Base-by-base conservation (phyloP, 2,113 vertebrate genomes). In the Cyprinodon brontotheroides region DNA sequence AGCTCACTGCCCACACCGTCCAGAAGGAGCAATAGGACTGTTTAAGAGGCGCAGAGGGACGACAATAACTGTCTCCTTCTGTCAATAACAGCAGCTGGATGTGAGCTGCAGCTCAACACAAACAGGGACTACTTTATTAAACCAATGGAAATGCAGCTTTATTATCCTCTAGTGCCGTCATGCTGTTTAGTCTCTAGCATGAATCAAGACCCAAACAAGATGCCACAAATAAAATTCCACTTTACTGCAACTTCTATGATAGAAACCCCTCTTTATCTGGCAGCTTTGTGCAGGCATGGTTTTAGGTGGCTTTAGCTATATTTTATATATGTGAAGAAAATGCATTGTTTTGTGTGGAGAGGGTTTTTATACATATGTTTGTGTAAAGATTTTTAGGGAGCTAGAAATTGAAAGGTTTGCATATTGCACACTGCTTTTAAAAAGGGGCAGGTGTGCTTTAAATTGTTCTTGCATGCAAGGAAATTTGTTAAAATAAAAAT, bases 1-100 rank as follows among this genome's bases (percentile, higher is more conserved):
- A 79, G 62, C 53, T 79, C 59, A 50, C 67, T 78, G 75, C 82
- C 80, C 15, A 5, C 0, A 77, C 83, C 78, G 60, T 41, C 59
- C 70, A 74, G 82, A 65, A 65, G 66, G 69, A 88, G 86, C 82
- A 68, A n/a, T 4, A 43, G 76, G 72, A 81, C 70, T 71, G 39
- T 82, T 89, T 87, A 86, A 77, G 65, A 75, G 45, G 47, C 50
- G 63, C 20, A 53, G 68, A 74, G 75, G 50, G 38, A 70, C 78
- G 82, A 79, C 15, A 36, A 39, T 77, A 78, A 86, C 84, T 63
- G 83, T 82, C 87, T 75, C 45, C 11, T 80, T 63, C 39, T 61
- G 71, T 89, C 81, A 84, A 67, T 71, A 75, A 73, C 37, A 79
- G 63, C 66, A 70, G 45, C 14, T 29, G 61, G 39, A 72, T 61